phyloP scores from a whole-genome alignment of 2,113 vertebrate genomes.

The Pipra filicauda region DNA sequence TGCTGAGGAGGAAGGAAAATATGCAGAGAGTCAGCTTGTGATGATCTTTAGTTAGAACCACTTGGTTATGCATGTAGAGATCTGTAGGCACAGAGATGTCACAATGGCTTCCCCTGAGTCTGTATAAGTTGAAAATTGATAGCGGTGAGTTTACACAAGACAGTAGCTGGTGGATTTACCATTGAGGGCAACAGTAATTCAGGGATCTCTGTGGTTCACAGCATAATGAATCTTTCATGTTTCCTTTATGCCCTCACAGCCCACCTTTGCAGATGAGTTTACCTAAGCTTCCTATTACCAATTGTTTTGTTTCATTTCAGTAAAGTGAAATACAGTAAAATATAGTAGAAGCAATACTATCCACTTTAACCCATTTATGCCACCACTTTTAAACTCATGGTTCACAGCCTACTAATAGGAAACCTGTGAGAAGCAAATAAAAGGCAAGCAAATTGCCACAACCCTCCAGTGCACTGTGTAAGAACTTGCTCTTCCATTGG shows the following conservation, averaged over 20 bases:
- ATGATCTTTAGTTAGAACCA: background rate
- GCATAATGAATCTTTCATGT: background rate
- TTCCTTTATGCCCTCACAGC: background rate
- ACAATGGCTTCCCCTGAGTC: background rate
- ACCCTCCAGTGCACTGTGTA: background rate
- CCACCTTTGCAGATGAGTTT: background rate
- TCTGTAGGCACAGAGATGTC: background rate
- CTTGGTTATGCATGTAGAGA: background rate
- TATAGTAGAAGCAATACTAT: background rate
- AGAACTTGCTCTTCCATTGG: background rate
- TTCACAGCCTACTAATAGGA: background rate
- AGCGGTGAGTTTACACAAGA: background rate
- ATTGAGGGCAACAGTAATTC: background rate
- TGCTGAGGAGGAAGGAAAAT: background rate
- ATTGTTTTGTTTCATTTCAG: background rate
- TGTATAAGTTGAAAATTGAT: background rate
- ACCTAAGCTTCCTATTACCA: background rate
- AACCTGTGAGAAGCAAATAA: background rate
- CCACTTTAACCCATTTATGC: background rate
- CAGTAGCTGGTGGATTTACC: background rate
- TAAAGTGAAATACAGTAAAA: background rate
- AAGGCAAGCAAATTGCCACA: background rate
- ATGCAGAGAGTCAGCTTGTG: background rate
- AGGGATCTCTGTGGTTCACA: background rate
- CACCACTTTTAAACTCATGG: background rate